Conservation (phyloP, 2,113 vertebrate species). For the Eulemur macaco region DNA sequence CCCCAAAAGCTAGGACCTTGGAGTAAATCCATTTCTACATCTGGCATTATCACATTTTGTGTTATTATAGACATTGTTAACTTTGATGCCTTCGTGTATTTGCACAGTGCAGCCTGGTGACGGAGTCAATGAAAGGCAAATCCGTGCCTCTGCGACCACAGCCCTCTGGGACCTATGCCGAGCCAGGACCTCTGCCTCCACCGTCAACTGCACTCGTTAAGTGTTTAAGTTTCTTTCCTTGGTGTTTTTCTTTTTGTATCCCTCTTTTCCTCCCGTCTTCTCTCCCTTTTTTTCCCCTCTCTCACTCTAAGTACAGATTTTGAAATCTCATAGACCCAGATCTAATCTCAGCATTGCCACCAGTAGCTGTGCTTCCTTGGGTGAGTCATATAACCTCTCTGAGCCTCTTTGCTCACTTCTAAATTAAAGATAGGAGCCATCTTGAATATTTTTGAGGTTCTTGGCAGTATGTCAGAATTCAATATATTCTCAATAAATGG, state of each 20-base stretch:
- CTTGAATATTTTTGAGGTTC: not conserved
- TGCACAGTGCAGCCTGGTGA: not conserved
- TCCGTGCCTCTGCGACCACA: not conserved
- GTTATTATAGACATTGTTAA: conserved; percentile 44
- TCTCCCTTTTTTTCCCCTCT: not conserved
- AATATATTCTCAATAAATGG: not conserved
- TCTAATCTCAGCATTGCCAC: not conserved
- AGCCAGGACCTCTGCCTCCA: not conserved
- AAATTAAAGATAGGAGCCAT: not conserved
- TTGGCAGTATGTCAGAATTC: not conserved
- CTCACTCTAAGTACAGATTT: not conserved
- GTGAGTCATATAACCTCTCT: not conserved
- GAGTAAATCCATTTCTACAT: not conserved
- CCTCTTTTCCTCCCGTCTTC: not conserved
- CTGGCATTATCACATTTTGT: not conserved
- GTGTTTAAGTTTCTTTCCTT: not conserved
- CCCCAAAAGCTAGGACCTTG: not conserved
- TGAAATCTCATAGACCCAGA: not conserved
- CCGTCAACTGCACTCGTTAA: not conserved
- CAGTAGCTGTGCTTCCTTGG: not conserved
- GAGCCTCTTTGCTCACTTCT: not conserved
- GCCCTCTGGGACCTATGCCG: not conserved
- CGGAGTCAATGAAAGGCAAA: not conserved
- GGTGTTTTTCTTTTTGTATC: not conserved
- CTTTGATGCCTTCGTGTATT: conserved; percentile 23